Percentiles rank a stretch among this genome's conserved stretches.
These are phyloP conservation scores for Cataglyphis hispanica DNA, from an alignment of 1,140 invertebrate genomes.

Conservation along the genomic window DNA sequence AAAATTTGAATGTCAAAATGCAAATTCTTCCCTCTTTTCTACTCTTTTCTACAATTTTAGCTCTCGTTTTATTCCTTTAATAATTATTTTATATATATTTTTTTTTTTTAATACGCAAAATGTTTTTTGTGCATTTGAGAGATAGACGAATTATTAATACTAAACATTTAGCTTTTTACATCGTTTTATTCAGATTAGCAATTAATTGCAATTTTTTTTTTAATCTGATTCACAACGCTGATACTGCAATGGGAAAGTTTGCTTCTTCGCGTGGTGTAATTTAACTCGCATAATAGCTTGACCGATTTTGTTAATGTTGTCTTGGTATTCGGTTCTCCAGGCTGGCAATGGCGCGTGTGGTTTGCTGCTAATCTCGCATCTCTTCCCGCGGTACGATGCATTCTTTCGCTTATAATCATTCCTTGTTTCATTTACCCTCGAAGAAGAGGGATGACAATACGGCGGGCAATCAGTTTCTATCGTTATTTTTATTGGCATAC, in stretches of 20 bases:
- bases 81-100: conserved; percentile 1
- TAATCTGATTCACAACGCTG: neutral
- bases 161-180: neutral
- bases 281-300: conserved; percentile 87
- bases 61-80: neutral
- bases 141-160: too few relatives aligned
- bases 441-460: conserved; percentile 82
- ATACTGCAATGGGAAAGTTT: neutral
- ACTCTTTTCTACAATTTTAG: conserved; percentile 66
- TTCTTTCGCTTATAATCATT: neutral
- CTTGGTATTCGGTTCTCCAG: conserved; percentile 88
- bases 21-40: conserved; percentile 59
- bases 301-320: conserved; percentile 87
- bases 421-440: conserved; percentile 51
- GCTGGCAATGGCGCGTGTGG: conserved; percentile 38
- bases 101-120: too few relatives aligned
- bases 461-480: conserved; percentile 86
- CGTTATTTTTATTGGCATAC: conserved; percentile 58
- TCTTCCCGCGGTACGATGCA: conserved; percentile 41
- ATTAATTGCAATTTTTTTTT: neutral
- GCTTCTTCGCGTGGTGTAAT: conserved; percentile 80
- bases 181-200: neutral
- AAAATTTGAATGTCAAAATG: conserved; percentile 69
- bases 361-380: conserved; percentile 45
- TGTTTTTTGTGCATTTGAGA: too few relatives aligned